Evolutionary conservation across 2,113 vertebrate genomes (phyloP).

Genomic region (Mormoops blainvillei): DNA sequence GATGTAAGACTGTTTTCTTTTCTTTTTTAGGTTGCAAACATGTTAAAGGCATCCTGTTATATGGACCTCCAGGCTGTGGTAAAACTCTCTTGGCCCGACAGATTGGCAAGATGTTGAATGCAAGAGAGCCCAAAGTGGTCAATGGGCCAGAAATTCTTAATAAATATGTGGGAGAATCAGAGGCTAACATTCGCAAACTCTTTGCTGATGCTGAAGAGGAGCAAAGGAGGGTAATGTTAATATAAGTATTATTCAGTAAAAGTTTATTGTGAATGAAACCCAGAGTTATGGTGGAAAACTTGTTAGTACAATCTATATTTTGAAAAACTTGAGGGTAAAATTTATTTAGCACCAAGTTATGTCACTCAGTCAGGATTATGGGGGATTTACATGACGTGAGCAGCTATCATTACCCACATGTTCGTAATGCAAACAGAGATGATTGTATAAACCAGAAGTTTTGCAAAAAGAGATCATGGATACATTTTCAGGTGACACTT

Average conservation of each 20-base stretch:
- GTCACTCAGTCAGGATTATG: not conserved
- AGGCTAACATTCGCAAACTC: slow-evolving; percentile 97
- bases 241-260: slow-evolving; percentile 47
- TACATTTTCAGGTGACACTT: slow-evolving; percentile 24
- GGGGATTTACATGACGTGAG: not conserved
- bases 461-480: not conserved
- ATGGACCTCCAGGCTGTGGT: slow-evolving; percentile 94
- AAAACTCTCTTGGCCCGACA: slow-evolving; percentile 98
- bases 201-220: slow-evolving; percentile 98
- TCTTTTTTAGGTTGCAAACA: slow-evolving; percentile 92
- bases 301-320: not conserved
- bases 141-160: slow-evolving; percentile 98
- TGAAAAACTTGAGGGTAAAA: not conserved
- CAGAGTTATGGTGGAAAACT: not conserved
- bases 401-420: not conserved
- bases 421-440: not conserved
- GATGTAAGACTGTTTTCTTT: not conserved
- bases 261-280: not conserved
- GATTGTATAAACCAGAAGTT: not conserved
- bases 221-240: slow-evolving; percentile 89
- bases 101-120: slow-evolving; percentile 98
- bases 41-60: slow-evolving; percentile 97
- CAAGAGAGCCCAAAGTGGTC: slow-evolving; percentile 96
- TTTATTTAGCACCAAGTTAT: slow-evolving; percentile 8
- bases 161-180: slow-evolving; percentile 97